phyloP scores from a whole-genome alignment of 1,140 invertebrate species.

The Rhizoglyphus robini region DNA sequence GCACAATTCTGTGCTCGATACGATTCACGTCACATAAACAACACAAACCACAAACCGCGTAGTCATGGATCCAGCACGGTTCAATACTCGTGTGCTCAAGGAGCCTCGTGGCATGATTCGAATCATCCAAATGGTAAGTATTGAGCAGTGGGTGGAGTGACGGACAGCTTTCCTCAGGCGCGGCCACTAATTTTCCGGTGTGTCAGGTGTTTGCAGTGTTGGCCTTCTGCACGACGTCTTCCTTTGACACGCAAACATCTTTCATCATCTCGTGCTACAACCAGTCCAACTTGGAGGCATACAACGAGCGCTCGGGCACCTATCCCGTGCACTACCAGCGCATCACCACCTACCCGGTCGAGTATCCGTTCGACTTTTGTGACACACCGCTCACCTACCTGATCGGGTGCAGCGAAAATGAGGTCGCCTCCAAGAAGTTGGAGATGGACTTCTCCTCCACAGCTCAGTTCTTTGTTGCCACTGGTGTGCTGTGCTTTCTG shows the following conservation, averaged over 20 bases:
- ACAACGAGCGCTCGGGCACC: not conserved
- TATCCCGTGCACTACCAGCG: not conserved
- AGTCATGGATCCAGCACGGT: conserved; percentile 3
- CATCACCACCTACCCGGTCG: conserved; percentile 25
- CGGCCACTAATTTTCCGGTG: not conserved
- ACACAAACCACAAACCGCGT: no score
- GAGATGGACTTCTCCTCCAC: conserved; percentile 43
- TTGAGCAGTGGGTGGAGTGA: no score
- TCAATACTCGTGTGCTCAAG: conserved; percentile 37
- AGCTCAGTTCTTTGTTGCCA: conserved; percentile 52
- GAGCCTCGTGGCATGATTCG: conserved; percentile 46
- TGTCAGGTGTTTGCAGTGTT: conserved; percentile 42
- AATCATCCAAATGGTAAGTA: conserved; percentile 42
- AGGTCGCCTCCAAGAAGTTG: conserved; percentile 22
- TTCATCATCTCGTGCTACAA: conserved; percentile 29
- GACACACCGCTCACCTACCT: not conserved
- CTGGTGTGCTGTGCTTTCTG: conserved; percentile 50
- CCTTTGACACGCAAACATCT: conserved; percentile 33
- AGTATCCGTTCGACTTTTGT: conserved; percentile 36
- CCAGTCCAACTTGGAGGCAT: not conserved
- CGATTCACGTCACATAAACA: no score
- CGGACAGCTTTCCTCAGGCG: not conserved
- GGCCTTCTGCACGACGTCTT: conserved; percentile 43
- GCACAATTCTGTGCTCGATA: no score
- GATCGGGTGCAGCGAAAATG: conserved; percentile 2